Evolutionary conservation across 2,888 invertebrate species (phyloP), one percentile per base, ranked within the genome.

Genomic region (Rapana venosa): DNA sequence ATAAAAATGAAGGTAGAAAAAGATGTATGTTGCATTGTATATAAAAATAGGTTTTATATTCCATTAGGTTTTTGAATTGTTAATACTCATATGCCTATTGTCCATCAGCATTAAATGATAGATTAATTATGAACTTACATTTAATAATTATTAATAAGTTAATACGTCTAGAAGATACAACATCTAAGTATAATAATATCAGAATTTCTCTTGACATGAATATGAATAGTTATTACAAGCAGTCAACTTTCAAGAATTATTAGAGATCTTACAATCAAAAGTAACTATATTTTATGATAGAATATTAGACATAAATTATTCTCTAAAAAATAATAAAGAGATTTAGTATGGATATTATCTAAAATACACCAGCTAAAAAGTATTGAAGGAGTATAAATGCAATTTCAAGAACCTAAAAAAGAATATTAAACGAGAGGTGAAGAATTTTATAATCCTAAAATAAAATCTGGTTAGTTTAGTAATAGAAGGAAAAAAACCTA

Each of bases 341-440:
- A 22, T 74, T 11, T 4, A 74, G 74, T 74, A n/a, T 74, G n/a
- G n/a, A 92, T 47, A 89, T 92, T 6, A 92, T 90, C 47, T 61
- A 92, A 17, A 93, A 91, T 90, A 90, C 91, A 1, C 91, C 91
- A 6, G 91, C 91, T 56, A 15, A 91, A n/a, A 77, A 91, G 90
- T 86, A 93, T 92, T 92, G 91, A 92, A 88, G 92, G 91, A n/a
- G 91, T 92, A 81, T 84, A 92, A 26, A 90, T 92, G 91, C 30
- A 91, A 47, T 92, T 92, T 81, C 92, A 22, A 91, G 88, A 91
- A 91, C 66, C 91, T 85, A 17, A 84, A 87, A 35, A 36, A 66
- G 47, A 66, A 89, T 74, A 88, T 30, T 30, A 17, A 74, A 26
- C 70, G 83, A 79, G 87, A 89, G 61, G 88, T 32, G 90, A 91